Evolutionary conservation across 2,113 vertebrate species (phyloP), one percentile per base, ranked within the genome.

Genomic region (Galeopterus variegatus): DNA sequence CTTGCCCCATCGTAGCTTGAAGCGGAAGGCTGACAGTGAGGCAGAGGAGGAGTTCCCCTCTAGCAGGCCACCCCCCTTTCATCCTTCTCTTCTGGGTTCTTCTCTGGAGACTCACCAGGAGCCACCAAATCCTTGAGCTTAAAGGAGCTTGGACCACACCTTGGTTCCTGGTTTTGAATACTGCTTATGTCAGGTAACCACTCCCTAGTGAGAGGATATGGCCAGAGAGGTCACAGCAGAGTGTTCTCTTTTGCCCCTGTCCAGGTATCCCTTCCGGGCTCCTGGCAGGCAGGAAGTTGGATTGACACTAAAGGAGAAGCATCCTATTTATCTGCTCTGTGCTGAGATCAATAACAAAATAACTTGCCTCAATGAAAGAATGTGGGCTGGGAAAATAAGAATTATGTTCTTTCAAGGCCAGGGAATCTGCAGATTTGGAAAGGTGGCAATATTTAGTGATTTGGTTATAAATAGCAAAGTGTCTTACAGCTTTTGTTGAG

Each of bases 121-220:
- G 12, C 28, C 19, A 85, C 83, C 24, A 95, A 81, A 67, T 28
- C 70, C 24, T 93, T 70, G 62, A 82, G 50, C 62, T 95, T 93
- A 96, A 89, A 96, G 83, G 50, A 83, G 62, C 69, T 79, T 0
- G 0, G 58, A 92, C 93, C 93, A 94, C 69, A 82, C 73, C 87
- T 96, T 86, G n/a, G 33, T 70, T 89, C 36, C 58, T 88, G 33
- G 67, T 91, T 96, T 96, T 92, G 95, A 93, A 96, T 87, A 89
- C 50, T 89, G 45, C n/a, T 82, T 9, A 17, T 84, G 86, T 76
- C 58, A 70, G 33, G 52, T 96, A 88, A 67, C 58, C 72, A 64
- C 75, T 94, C 69, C 73, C 62, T 56, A 48, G 6, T 33, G 41
- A 92, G 26, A 65, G 62, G 36, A 48, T 93, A 77, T 88, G 70